phyloP scores from a whole-genome alignment of 2,888 invertebrate genomes.

The Nemoura dubitans region DNA sequence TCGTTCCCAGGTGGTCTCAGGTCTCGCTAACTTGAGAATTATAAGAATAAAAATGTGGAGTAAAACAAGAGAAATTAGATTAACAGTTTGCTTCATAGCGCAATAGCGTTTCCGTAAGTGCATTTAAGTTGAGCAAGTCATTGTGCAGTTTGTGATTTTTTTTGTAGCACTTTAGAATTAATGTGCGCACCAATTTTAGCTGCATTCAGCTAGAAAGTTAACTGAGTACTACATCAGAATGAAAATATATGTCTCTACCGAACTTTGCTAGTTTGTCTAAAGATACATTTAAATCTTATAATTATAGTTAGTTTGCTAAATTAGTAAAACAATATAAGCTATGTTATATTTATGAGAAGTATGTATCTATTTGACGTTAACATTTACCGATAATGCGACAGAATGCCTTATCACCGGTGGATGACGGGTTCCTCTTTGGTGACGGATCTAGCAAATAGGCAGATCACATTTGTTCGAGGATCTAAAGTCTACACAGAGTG shows the following conservation, averaged over 20 bases:
- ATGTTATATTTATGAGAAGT: neutral
- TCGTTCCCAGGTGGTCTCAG: neutral
- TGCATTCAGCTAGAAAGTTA: neutral
- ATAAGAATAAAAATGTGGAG: too few species aligned
- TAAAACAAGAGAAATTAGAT: too few species aligned
- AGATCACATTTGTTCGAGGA: neutral
- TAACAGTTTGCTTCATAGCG: too few species aligned
- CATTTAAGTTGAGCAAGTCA: neutral
- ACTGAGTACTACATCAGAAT: conserved; percentile 1
- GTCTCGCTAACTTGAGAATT: neutral
- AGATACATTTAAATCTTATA: neutral
- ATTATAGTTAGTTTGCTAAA: neutral
- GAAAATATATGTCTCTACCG: neutral
- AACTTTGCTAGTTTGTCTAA: neutral
- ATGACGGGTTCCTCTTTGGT: neutral
- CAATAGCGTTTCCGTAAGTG: neutral
- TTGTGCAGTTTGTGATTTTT: neutral
- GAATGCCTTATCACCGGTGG: neutral
- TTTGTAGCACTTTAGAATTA: neutral
- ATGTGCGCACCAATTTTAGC: neutral
- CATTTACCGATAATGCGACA: neutral
- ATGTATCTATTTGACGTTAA: neutral
- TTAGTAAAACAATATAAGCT: conserved; percentile 18
- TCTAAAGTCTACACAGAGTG: neutral
- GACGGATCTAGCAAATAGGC: too few species aligned